phyloP scores from a whole-genome alignment of 92 coral and sea anemone genomes.

The Bergia puertoricense region DNA sequence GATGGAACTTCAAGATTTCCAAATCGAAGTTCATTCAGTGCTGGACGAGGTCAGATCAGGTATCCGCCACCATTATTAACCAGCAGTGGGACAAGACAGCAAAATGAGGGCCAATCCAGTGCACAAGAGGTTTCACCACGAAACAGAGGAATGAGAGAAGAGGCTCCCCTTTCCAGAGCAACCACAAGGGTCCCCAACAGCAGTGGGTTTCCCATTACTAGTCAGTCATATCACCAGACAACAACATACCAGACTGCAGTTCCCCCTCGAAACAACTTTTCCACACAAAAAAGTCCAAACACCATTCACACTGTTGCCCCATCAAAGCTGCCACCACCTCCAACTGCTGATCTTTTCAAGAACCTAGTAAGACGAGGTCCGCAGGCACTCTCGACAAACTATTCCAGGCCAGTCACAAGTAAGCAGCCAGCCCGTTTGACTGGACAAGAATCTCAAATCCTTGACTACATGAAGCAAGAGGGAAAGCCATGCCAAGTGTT shows the following conservation, averaged over 20 bases:
- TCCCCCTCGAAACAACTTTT: conserved; percentile 1
- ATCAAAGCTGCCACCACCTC: conserved; percentile 71
- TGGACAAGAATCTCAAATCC: conserved; percentile 51
- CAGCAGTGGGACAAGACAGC: neutral
- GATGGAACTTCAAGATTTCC: neutral
- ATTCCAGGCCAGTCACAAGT: conserved; percentile 7
- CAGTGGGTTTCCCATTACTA: neutral
- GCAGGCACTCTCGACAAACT: conserved; percentile 48
- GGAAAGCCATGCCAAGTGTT: conserved; percentile 69
- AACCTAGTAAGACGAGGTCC: conserved; percentile 64
- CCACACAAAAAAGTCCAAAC: neutral
- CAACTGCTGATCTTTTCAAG: conserved; percentile 65
- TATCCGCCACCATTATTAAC: neutral
- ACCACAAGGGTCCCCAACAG: neutral
- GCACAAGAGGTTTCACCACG: neutral
- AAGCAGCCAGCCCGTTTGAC: conserved; percentile 41
- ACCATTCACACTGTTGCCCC: neutral
- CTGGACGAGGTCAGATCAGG: neutral
- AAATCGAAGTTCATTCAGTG: neutral
- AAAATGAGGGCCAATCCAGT: neutral
- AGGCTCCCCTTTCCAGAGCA: neutral
- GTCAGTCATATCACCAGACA: neutral
- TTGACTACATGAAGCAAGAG: conserved; percentile 72
- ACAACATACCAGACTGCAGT: neutral
- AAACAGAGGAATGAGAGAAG: neutral